Conservation (phyloP, 2,797 vertebrate species). For the Urocyon cinereoargenteus region DNA sequence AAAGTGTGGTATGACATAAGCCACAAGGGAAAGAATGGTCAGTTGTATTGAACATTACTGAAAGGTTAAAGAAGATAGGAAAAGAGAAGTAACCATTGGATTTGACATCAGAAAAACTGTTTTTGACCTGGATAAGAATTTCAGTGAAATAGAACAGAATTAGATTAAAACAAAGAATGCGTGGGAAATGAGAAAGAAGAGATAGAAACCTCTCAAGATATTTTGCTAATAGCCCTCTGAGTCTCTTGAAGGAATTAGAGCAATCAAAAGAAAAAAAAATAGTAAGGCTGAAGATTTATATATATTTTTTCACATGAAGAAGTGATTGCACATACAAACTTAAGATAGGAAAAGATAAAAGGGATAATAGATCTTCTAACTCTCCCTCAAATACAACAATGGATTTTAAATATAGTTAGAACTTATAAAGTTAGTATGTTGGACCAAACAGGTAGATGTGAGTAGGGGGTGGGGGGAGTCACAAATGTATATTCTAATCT, state of each 20-base stretch:
- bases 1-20: neutral
- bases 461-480: neutral
- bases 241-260: neutral
- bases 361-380: neutral
- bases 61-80: neutral
- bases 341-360: constrained; percentile 10
- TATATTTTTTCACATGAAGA: neutral
- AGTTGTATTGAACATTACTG: neutral
- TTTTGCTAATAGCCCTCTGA: neutral
- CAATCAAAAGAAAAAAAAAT: constrained; percentile 8
- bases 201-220: constrained; percentile 41
- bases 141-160: constrained; percentile 24
- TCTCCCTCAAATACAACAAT: constrained; percentile 44
- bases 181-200: constrained; percentile 33
- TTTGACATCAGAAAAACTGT: neutral
- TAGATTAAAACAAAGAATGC: neutral
- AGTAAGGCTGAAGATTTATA: neutral
- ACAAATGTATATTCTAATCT: constrained; percentile 27
- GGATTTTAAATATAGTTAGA: constrained; percentile 12
- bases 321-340: constrained; percentile 45
- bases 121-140: constrained; percentile 21
- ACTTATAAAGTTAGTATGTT: neutral
- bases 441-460: neutral
- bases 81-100: neutral
- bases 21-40: neutral